These are phyloP conservation scores for Hemibagrus wyckioides DNA, from an alignment of 2,113 vertebrate species.

Conservation along the genomic window DNA sequence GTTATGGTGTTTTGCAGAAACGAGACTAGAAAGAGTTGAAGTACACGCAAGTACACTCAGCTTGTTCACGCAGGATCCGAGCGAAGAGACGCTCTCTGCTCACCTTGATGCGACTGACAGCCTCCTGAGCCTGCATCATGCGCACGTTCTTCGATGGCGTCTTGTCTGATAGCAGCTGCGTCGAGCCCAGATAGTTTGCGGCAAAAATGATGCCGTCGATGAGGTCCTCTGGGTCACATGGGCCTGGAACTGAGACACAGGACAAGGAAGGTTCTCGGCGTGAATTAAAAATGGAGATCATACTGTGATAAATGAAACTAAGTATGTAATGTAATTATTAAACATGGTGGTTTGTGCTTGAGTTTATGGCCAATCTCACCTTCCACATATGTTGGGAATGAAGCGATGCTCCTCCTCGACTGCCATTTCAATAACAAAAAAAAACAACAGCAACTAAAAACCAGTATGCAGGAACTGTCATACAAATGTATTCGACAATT, in stretches of 20 bases:
- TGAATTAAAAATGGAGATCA: background rate
- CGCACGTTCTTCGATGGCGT: slow-evolving; percentile 96
- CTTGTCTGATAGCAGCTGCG: slow-evolving; percentile 94
- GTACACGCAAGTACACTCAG: slow-evolving; percentile 21
- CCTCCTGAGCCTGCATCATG: slow-evolving; percentile 99
- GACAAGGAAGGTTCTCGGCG: background rate
- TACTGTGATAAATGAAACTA: background rate
- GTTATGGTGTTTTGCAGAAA: slow-evolving; percentile 38
- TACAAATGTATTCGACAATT: background rate
- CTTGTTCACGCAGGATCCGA: background rate
- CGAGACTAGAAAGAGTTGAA: slow-evolving; percentile 9
- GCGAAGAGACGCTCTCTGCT: slow-evolving; percentile 34
- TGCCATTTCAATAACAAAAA: slow-evolving; percentile 73
- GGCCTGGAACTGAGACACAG: slow-evolving; percentile 86
- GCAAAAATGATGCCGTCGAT: slow-evolving; percentile 98
- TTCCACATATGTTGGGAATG: slow-evolving; percentile 97
- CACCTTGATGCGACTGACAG: slow-evolving; percentile 96
- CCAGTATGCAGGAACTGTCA: background rate
- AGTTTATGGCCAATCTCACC: slow-evolving; percentile 75
- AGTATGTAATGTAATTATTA: background rate
- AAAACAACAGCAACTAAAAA: slow-evolving; percentile 55
- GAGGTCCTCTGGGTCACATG: slow-evolving; percentile 96
- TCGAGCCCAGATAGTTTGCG: slow-evolving; percentile 95
- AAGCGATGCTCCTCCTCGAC: slow-evolving; percentile 92
- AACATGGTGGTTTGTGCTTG: background rate